phyloP scores from a whole-genome alignment of 2,113 vertebrate genomes.

The Cyanoderma ruficeps region DNA sequence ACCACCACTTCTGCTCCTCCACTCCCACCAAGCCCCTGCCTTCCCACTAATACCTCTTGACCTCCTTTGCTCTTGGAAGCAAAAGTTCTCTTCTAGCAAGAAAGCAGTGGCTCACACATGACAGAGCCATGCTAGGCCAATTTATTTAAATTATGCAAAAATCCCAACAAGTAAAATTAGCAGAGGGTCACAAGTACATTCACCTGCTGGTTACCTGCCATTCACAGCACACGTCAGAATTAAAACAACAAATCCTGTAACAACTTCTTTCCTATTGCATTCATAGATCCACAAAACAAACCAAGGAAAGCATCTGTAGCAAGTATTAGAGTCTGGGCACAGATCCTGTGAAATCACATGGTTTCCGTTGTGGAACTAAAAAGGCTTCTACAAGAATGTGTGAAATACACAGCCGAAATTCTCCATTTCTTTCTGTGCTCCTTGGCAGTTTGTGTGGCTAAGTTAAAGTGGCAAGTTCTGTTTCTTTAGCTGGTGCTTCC shows the following conservation, averaged over 20 bases:
- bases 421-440: constrained; percentile 27
- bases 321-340: constrained; percentile 32
- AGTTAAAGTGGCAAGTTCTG: background rate
- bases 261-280: background rate
- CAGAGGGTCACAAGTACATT: background rate
- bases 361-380: constrained; percentile 57
- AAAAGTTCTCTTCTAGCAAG: background rate
- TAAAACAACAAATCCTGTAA: background rate
- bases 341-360: constrained; percentile 20
- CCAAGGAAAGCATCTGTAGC: constrained; percentile 31
- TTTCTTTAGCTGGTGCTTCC: background rate
- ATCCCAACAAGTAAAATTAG: background rate
- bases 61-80: constrained; percentile 33
- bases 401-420: constrained; percentile 32
- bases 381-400: constrained; percentile 36
- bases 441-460: constrained; percentile 1
- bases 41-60: background rate
- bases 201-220: constrained; percentile 9
- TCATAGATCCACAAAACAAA: constrained; percentile 6
- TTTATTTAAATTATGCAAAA: background rate
- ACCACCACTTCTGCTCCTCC: background rate
- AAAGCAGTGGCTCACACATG: background rate
- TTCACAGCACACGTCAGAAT: background rate
- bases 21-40: background rate
- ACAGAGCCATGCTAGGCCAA: background rate